Evolutionary conservation across 23 tunicate genomes (phyloP), one percentile per base, ranked within the genome.

Genomic region (Corella eumyota): DNA sequence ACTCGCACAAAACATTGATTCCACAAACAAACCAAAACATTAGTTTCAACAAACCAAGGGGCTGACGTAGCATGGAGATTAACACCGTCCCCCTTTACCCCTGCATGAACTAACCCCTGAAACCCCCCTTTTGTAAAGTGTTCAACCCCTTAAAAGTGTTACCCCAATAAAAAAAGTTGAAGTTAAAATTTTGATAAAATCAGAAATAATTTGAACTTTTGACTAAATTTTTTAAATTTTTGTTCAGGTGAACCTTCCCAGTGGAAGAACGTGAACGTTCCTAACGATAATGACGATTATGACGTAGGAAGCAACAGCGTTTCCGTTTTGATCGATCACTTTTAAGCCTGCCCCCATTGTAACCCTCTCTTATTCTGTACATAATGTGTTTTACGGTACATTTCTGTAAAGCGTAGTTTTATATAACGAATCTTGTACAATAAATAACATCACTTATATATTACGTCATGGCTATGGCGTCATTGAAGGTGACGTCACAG

Each of bases 301-400:
- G 83, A 85, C 56, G 79, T 68, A 4, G 81, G 76, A 35, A 73
- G 86, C 38, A 87, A 87, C 74, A 71, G 80, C 66, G 96, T 87
- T 25, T 87, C 96, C 21, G 96, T 87, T 25, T 65, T 87, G 40
- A 87, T 87, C 72, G 96, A 87, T 66, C 96, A 87, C 36, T 87
- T 87, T 44, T 87, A 67, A 87, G 1, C 37, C 23, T n/a, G 29
- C n/a, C n/a, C n/a, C n/a, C n/a, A n/a, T n/a, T n/a, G n/a, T n/a
- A n/a, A n/a, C n/a, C 69, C 17, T 28, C 52, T n/a, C n/a, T n/a
- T n/a, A n/a, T n/a, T n/a, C n/a, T n/a, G n/a, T n/a, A n/a, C n/a
- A n/a, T n/a, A n/a, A 31, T 25, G 44, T 15, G 9, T 15, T 53
- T 15, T 53, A 13, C 23, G 22, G 30, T 30, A 19, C 22, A n/a